Percentiles rank a stretch among this genome's conserved stretches.
phyloP scores from a whole-genome alignment of 2,888 invertebrate species.

The Xiphydria camelus region DNA sequence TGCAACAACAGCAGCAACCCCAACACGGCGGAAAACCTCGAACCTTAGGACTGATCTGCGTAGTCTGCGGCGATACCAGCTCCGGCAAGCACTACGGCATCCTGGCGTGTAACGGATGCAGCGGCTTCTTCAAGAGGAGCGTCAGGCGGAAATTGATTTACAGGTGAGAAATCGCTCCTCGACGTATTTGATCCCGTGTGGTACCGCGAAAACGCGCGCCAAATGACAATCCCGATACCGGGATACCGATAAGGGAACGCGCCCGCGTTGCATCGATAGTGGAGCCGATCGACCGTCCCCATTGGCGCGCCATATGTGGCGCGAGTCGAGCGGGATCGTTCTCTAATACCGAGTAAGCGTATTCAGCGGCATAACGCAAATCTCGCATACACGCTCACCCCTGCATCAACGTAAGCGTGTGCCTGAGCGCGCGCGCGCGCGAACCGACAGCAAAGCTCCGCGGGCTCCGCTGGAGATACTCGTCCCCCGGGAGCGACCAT shows the following conservation, averaged over 20 bases:
- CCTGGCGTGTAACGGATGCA: constrained; percentile 98
- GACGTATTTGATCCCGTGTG: no score
- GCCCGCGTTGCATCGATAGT: no score
- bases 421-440: no score
- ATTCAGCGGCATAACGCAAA: constrained; percentile 30
- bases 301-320: constrained; percentile 49
- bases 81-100: constrained; percentile 98
- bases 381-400: constrained; percentile 19
- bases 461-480: constrained; percentile 7
- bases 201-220: no score
- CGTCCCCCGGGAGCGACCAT: constrained; percentile 50
- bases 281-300: no score
- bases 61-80: constrained; percentile 96
- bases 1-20: constrained; percentile 33
- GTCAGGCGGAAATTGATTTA: constrained; percentile 96
- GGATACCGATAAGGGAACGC: no score
- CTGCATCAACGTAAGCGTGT: no score
- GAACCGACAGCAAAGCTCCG: no score
- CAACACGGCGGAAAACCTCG: constrained; percentile 56
- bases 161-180: constrained; percentile 67
- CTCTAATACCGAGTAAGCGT: constrained; percentile 50
- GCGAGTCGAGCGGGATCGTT: constrained; percentile 53
- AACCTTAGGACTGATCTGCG: constrained; percentile 82
- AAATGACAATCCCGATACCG: no score
- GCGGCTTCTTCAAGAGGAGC: constrained; percentile 97